Evolutionary conservation across 92 coral and sea anemone species (phyloP).

Genomic region (Metridium senile): DNA sequence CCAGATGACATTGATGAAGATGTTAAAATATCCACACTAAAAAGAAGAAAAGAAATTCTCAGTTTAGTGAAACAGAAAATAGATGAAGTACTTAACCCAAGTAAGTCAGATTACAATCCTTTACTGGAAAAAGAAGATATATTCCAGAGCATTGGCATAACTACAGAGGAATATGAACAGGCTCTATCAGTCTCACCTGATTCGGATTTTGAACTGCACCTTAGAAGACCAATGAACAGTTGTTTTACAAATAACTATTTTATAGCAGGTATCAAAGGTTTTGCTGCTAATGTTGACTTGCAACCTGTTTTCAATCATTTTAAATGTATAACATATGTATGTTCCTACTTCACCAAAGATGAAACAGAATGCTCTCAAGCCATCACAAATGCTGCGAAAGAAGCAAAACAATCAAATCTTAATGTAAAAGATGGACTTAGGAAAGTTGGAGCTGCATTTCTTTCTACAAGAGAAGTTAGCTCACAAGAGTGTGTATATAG

Average conservation of each 20-base stretch:
- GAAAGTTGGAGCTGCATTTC: conserved; percentile 71
- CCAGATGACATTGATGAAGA: conserved; percentile 18
- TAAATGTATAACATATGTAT: no score
- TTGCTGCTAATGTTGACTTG: not conserved
- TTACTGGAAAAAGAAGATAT: conserved; percentile 17
- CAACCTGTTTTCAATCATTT: no score
- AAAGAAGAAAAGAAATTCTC: conserved; percentile 36
- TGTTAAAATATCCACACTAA: not conserved
- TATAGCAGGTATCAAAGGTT: not conserved
- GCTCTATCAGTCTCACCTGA: conserved; percentile 38
- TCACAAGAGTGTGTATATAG: conserved; percentile 65
- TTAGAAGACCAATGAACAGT: conserved; percentile 26
- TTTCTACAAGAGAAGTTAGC: no score
- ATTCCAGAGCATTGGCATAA: conserved; percentile 9
- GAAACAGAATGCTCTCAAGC: conserved; percentile 62
- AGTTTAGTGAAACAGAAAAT: conserved; percentile 41
- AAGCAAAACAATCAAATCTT: conserved; percentile 48
- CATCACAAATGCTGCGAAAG: conserved; percentile 65
- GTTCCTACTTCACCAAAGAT: no score
- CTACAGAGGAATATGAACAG: conserved; percentile 17
- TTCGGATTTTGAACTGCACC: conserved; percentile 22
- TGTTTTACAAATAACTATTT: conserved; percentile 26
- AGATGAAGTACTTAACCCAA: conserved; percentile 27
- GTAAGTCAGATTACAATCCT: conserved; percentile 28
- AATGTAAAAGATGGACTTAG: conserved; percentile 41